A percentile compares a stretch with the other conserved stretches of the same genome.
These are phyloP conservation scores for Calidris pugnax DNA, from an alignment of 2,113 vertebrate species.

Conservation along the genomic window DNA sequence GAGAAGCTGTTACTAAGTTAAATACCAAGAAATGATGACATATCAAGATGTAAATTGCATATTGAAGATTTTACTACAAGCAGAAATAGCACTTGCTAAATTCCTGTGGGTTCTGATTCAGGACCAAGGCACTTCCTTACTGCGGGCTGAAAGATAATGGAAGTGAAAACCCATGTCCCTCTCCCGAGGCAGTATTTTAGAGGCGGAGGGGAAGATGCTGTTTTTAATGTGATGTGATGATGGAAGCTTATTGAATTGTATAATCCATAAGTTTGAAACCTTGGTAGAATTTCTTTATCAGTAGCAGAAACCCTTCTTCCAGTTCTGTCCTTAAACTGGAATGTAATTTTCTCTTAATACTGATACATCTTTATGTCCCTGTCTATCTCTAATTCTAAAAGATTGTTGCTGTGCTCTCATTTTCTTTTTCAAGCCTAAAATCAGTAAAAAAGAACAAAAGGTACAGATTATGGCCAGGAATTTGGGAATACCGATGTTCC, in stretches of 20 bases:
- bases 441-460: neutral
- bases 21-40: slow-evolving; percentile 64
- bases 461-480: neutral
- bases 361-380: neutral
- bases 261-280: neutral
- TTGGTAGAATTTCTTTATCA: neutral
- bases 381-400: neutral
- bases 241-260: neutral
- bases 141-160: slow-evolving; percentile 31
- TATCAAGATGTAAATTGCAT: slow-evolving; percentile 58
- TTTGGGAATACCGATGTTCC: neutral
- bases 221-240: neutral
- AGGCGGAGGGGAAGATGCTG: neutral
- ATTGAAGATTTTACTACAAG: slow-evolving; percentile 55
- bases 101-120: slow-evolving; percentile 52
- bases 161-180: neutral
- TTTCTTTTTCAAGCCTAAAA: neutral
- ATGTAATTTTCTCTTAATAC: neutral
- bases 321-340: neutral
- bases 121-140: slow-evolving; percentile 43
- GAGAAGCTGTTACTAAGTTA: slow-evolving; percentile 56
- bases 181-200: neutral
- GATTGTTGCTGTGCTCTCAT: neutral
- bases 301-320: neutral
- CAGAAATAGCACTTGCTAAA: slow-evolving; percentile 48